Evolutionary conservation across 2,888 invertebrate species (phyloP).

Genomic region (Drosophila demipolita): DNA sequence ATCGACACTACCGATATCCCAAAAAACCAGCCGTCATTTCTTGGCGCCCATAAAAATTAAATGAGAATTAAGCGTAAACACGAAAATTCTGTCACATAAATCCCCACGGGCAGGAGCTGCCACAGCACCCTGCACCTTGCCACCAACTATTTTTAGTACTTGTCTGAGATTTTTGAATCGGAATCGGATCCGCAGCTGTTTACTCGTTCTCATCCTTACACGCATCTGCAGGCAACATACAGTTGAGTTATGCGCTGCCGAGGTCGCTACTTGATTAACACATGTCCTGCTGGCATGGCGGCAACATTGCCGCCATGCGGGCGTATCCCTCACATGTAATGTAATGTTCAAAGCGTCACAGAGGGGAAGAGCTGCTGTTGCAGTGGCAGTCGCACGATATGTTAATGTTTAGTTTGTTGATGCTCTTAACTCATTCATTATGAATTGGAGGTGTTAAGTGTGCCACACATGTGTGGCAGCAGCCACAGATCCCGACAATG

Average conservation of each 20-base stretch:
- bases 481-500: not conserved
- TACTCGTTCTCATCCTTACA: constrained; percentile 36
- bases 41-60: constrained; percentile 82
- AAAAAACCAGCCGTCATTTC: constrained; percentile 45
- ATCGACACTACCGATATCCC: constrained; percentile 9
- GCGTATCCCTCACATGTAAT: constrained; percentile 59
- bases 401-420: constrained; percentile 74
- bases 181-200: constrained; percentile 62
- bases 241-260: constrained; percentile 69
- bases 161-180: constrained; percentile 19
- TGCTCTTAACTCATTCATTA: constrained; percentile 80
- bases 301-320: constrained; percentile 51
- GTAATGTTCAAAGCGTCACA: constrained; percentile 35
- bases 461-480: constrained; percentile 59
- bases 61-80: constrained; percentile 82
- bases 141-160: constrained; percentile 71
- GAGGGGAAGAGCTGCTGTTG: constrained; percentile 15
- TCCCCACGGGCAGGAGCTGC: constrained; percentile 33
- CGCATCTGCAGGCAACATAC: constrained; percentile 49
- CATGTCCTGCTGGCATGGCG: constrained; percentile 62
- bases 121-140: constrained; percentile 57
- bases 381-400: constrained; percentile 58
- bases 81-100: constrained; percentile 82
- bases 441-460: constrained; percentile 78
- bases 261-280: constrained; percentile 77